Percentiles rank a stretch among this genome's conserved stretches.
Conservation (phyloP, 2,888 invertebrate species). For the Ophonus ardosiacus region DNA sequence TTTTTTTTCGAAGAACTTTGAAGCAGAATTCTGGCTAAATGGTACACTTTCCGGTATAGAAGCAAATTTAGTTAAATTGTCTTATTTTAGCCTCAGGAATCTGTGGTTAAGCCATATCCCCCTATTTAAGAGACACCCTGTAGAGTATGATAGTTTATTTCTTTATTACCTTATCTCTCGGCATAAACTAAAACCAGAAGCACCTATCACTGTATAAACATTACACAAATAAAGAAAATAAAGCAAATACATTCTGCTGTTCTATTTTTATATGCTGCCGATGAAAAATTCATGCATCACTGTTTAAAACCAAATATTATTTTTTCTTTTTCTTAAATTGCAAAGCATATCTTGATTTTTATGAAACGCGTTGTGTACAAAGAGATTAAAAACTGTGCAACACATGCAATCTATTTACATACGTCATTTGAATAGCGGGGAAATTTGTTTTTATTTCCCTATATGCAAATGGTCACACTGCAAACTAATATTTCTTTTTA, state of each 20-base stretch:
- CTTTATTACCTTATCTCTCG: neutral
- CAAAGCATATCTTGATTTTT: constrained; percentile 20
- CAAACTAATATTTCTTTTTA: constrained; percentile 61
- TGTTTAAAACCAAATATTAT: neutral
- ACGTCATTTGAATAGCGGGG: constrained; percentile 45
- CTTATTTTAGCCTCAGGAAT: no score
- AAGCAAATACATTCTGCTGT: neutral
- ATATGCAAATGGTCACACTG: constrained; percentile 30
- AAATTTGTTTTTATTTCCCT: constrained; percentile 31
- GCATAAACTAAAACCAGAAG: neutral
- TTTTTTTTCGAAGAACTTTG: no score
- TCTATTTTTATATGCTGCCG: neutral
- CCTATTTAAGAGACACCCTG: no score
- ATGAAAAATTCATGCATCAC: constrained; percentile 14
- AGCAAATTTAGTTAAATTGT: no score
- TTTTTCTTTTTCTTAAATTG: constrained; percentile 26
- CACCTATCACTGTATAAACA: neutral
- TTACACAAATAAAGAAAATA: neutral
- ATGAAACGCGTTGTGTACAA: constrained; percentile 13
- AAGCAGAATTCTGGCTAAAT: no score
- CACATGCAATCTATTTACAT: constrained; percentile 45
- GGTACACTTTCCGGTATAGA: no score
- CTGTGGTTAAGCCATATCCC: no score
- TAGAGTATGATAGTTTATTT: neutral
- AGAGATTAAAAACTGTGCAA: constrained; percentile 20